phyloP scores from a whole-genome alignment of 2,888 invertebrate species.

The Peribatodes rhomboidaria region DNA sequence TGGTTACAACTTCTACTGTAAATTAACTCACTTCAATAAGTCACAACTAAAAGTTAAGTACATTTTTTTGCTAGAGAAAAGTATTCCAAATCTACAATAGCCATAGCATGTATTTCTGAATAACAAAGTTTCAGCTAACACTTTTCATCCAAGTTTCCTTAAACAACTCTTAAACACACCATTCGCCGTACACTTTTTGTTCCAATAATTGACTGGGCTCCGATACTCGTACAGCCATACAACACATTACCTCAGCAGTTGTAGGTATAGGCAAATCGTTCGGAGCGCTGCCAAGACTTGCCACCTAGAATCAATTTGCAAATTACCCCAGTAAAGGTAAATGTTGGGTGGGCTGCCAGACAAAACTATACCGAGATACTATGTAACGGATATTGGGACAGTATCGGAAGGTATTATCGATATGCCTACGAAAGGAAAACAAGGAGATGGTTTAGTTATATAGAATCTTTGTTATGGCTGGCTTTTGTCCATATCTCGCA shows the following conservation, averaged over 20 bases:
- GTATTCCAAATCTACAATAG: too few relatives aligned
- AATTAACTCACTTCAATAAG: too few relatives aligned
- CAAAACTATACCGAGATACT: conserved; percentile 26
- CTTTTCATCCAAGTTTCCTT: too few relatives aligned
- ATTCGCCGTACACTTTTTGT: background rate
- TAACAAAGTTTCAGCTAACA: too few relatives aligned
- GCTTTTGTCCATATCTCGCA: too few relatives aligned
- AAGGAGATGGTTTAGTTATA: background rate
- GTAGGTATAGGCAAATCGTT: conserved; percentile 28
- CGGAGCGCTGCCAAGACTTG: conserved; percentile 57
- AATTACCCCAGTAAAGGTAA: conserved; percentile 54
- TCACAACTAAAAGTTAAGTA: too few relatives aligned
- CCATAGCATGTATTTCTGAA: too few relatives aligned
- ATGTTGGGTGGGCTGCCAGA: conserved; percentile 31
- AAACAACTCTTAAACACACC: background rate
- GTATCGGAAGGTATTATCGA: conserved; percentile 23
- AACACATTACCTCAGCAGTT: conserved; percentile 27
- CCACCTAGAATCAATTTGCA: conserved; percentile 62
- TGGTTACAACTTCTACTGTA: too few relatives aligned
- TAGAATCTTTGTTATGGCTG: background rate
- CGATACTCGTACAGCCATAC: conserved; percentile 3
- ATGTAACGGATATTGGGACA: conserved; percentile 11
- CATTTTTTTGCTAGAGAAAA: too few relatives aligned
- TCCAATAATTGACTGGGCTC: background rate
- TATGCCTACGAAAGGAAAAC: background rate